phyloP scores from a whole-genome alignment of 1,140 invertebrate species.

The Drosophila mayri region DNA sequence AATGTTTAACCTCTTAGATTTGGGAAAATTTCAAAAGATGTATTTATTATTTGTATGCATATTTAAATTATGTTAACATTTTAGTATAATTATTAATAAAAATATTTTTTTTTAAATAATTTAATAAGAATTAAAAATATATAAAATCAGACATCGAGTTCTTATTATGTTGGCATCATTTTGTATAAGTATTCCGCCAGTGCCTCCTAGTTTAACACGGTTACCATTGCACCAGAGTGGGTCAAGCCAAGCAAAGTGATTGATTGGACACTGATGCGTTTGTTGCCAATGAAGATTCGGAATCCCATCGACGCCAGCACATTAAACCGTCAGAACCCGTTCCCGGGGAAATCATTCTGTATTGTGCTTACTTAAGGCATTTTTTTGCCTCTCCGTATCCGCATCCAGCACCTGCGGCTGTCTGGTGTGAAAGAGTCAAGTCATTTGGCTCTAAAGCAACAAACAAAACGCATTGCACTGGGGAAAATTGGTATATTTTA shows the following conservation, averaged over 20 bases:
- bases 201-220: background rate
- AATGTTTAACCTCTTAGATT: too few relatives aligned
- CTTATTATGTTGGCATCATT: background rate
- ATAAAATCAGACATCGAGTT: background rate
- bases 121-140: background rate
- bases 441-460: conserved; percentile 63
- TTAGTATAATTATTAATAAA: too few relatives aligned
- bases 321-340: conserved; percentile 39
- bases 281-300: conserved; percentile 11
- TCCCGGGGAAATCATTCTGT: conserved; percentile 22
- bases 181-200: background rate
- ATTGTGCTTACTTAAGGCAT: conserved; percentile 71
- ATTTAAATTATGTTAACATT: too few relatives aligned
- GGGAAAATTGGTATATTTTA: background rate
- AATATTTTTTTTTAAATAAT: too few relatives aligned
- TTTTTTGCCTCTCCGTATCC: conserved; percentile 28
- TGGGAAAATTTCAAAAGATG: too few relatives aligned
- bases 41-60: too few relatives aligned
- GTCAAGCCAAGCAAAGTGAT: conserved; percentile 23
- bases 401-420: conserved; percentile 50
- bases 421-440: conserved; percentile 53
- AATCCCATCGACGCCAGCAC: conserved; percentile 31
- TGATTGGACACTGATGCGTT: conserved; percentile 40
- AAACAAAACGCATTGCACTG: conserved; percentile 22
- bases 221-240: conserved; percentile 1